phyloP scores from a whole-genome alignment of 2,888 invertebrate species.

The Leptinotarsa peninsularis region DNA sequence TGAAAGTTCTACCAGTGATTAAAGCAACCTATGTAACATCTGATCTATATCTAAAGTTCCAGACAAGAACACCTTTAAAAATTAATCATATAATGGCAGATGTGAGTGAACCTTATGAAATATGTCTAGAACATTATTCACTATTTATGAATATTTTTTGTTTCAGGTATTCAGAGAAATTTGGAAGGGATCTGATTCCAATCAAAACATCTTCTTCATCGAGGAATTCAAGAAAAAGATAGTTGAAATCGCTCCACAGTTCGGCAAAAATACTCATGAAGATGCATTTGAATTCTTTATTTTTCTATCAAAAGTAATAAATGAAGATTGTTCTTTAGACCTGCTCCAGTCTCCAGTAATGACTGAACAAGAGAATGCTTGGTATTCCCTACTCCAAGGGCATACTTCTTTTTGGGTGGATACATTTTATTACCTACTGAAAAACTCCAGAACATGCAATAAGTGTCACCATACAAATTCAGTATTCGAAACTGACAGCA shows the following conservation, averaged over 20 bases:
- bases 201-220: conserved; percentile 48
- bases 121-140: conserved; percentile 31
- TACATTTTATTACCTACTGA: conserved; percentile 61
- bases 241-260: conserved; percentile 53
- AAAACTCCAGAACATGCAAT: conserved; percentile 55
- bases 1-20: conserved; percentile 85
- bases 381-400: conserved; percentile 59
- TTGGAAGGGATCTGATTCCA: conserved; percentile 47
- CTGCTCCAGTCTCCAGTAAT: conserved; percentile 48
- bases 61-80: conserved; percentile 58
- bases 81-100: conserved; percentile 53
- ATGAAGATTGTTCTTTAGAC: conserved; percentile 57
- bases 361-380: conserved; percentile 58
- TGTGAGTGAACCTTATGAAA: conserved; percentile 29
- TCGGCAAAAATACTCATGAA: conserved; percentile 63
- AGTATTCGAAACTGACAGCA: conserved; percentile 60
- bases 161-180: conserved; percentile 44
- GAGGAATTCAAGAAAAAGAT: conserved; percentile 56
- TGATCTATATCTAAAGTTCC: conserved; percentile 75
- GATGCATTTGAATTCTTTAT: conserved; percentile 63
- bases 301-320: conserved; percentile 57
- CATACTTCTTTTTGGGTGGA: conserved; percentile 59
- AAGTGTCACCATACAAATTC: conserved; percentile 52
- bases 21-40: conserved; percentile 79
- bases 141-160: neutral